A percentile compares a stretch with the other conserved stretches of the same genome.
Conservation (phyloP, 23 tunicate genomes). For the Halocynthia aurantium region DNA sequence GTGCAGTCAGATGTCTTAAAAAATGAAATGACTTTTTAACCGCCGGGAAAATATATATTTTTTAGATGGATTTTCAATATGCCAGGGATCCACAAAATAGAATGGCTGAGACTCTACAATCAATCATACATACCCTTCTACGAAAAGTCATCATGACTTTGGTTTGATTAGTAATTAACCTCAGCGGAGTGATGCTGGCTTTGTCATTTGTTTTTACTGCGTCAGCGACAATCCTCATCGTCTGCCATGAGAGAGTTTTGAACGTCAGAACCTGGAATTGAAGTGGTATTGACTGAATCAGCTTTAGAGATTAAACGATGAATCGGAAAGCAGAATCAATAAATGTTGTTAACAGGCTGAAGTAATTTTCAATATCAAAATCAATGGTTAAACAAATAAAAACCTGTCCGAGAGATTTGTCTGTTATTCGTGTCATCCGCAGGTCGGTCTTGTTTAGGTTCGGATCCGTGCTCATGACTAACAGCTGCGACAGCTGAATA, state of each 20-base stretch:
- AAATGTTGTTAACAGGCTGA: background rate
- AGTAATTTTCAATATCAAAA: background rate
- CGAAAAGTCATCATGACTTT: slow-evolving; percentile 50
- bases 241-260: slow-evolving; percentile 89
- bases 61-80: background rate
- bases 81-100: background rate
- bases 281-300: background rate
- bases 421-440: slow-evolving; percentile 53
- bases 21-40: background rate
- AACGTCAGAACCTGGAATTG: slow-evolving; percentile 80
- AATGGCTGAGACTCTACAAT: background rate
- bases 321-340: background rate
- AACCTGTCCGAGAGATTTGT: slow-evolving; percentile 68
- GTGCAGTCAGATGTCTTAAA: slow-evolving; percentile 72
- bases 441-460: slow-evolving; percentile 66
- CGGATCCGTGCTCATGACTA: slow-evolving; percentile 81
- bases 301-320: background rate
- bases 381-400: background rate
- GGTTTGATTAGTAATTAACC: slow-evolving; percentile 84
- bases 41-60: background rate
- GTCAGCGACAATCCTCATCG: slow-evolving; percentile 80
- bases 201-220: slow-evolving; percentile 20
- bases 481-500: slow-evolving; percentile 73
- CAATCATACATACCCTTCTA: slow-evolving; percentile 48
- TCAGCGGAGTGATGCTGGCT: slow-evolving; percentile 48